Percentiles rank a stretch among this genome's conserved stretches.
These are phyloP conservation scores for Pararge aegeria DNA, from an alignment of 1,140 invertebrate genomes.

Conservation along the genomic window DNA sequence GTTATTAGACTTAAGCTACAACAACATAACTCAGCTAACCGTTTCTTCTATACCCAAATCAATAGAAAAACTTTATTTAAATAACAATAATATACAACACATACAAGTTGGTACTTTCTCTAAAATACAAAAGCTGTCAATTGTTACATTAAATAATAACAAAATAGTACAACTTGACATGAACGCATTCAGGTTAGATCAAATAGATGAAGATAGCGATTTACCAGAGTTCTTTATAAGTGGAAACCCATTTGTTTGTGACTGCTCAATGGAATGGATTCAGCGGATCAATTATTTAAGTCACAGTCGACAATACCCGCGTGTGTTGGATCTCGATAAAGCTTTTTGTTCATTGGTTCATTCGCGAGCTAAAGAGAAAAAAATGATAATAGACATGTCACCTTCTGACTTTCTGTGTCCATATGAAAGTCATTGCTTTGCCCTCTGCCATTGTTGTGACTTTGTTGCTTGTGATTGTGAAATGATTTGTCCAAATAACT, in stretches of 20 bases:
- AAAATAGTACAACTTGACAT: slow-evolving; percentile 87
- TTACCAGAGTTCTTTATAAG: slow-evolving; percentile 89
- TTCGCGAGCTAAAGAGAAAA: slow-evolving; percentile 84
- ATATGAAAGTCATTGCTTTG: slow-evolving; percentile 94
- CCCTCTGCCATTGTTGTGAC: slow-evolving; percentile 93
- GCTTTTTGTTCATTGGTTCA: slow-evolving; percentile 91
- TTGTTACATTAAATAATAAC: slow-evolving; percentile 89
- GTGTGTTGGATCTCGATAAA: slow-evolving; percentile 91
- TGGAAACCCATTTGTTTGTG: slow-evolving; percentile 90
- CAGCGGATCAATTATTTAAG: slow-evolving; percentile 87
- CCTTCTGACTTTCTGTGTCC: slow-evolving; percentile 91
- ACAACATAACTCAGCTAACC: slow-evolving; percentile 84
- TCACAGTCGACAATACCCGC: slow-evolving; percentile 87
- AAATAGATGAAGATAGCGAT: slow-evolving; percentile 83
- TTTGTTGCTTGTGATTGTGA: slow-evolving; percentile 95
- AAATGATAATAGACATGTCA: slow-evolving; percentile 88
- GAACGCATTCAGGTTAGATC: slow-evolving; percentile 84
- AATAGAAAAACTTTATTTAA: slow-evolving; percentile 87
- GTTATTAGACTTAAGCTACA: slow-evolving; percentile 88
- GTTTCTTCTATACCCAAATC: slow-evolving; percentile 86
- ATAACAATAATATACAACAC: slow-evolving; percentile 86
- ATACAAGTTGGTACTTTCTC: slow-evolving; percentile 88
- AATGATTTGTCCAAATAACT: slow-evolving; percentile 93
- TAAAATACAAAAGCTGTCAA: slow-evolving; percentile 84
- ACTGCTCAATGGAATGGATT: slow-evolving; percentile 93